Evolutionary conservation across 2,888 invertebrate species (phyloP).

Genomic region (Eilema griseolum): DNA sequence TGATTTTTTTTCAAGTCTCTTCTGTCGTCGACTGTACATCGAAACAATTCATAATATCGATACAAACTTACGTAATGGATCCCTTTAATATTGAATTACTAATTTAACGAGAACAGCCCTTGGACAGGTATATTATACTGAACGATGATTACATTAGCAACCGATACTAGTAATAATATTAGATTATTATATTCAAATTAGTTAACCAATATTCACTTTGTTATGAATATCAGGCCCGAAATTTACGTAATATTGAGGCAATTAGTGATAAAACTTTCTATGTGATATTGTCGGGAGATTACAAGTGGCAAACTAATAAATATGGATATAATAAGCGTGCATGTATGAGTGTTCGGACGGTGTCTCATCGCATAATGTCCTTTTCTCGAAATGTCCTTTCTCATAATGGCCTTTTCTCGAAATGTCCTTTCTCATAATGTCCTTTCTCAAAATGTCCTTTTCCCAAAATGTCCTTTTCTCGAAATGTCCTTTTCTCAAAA

Average conservation of each 20-base stretch:
- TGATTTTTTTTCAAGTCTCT: background rate
- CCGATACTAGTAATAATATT: background rate
- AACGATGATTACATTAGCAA: background rate
- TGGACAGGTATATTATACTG: background rate
- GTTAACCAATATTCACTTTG: background rate
- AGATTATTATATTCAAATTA: constrained; percentile 4
- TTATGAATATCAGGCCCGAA: background rate
- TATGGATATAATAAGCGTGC: too few species aligned
- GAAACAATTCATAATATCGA: constrained; percentile 2
- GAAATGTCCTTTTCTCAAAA: too few species aligned
- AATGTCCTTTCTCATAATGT: too few species aligned
- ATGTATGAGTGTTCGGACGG: too few species aligned
- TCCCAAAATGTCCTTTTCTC: too few species aligned
- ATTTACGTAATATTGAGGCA: background rate
- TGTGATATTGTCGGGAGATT: background rate
- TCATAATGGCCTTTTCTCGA: too few species aligned
- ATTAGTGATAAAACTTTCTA: background rate
- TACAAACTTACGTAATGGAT: background rate
- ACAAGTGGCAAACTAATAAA: too few species aligned
- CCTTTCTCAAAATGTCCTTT: too few species aligned
- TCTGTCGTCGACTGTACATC: background rate
- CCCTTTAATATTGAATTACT: constrained; percentile 4
- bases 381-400: too few species aligned
- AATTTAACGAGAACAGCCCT: background rate
- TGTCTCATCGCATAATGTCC: too few species aligned